phyloP scores from a whole-genome alignment of 2,113 vertebrate genomes.

The Callopanchax toddi region DNA sequence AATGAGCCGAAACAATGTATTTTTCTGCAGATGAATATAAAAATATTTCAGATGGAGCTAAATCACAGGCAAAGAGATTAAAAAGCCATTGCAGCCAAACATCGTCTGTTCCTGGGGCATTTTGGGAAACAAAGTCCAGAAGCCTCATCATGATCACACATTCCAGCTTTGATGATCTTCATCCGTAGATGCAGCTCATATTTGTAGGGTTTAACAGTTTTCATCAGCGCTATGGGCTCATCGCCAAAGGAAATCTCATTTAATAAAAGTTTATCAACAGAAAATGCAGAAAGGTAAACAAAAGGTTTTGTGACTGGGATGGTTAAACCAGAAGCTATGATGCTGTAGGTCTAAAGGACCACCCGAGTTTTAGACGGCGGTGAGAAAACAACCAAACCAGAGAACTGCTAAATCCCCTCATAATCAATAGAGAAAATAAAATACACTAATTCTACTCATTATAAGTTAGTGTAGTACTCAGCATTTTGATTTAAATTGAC shows the following conservation, averaged over 20 bases:
- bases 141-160: constrained; percentile 64
- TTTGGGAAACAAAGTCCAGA: constrained; percentile 69
- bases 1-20: constrained; percentile 50
- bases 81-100: constrained; percentile 21
- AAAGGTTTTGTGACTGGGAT: constrained; percentile 44
- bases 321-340: constrained; percentile 73
- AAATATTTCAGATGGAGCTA: constrained; percentile 31
- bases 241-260: constrained; percentile 84
- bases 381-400: too few species aligned
- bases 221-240: constrained; percentile 69
- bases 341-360: constrained; percentile 45
- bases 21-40: constrained; percentile 32
- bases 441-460: too few species aligned
- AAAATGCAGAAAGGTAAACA: constrained; percentile 82
- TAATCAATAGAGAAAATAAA: too few species aligned
- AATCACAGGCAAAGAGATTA: constrained; percentile 37
- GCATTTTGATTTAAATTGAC: too few species aligned
- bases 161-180: constrained; percentile 71
- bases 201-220: constrained; percentile 66
- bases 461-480: too few species aligned
- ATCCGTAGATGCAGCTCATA: constrained; percentile 57
- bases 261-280: constrained; percentile 84
- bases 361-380: too few species aligned
- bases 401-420: too few species aligned
- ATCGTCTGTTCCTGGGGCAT: constrained; percentile 42